Conservation (phyloP, 2,888 invertebrate genomes). For the Hirtodrosophila histrioides region DNA sequence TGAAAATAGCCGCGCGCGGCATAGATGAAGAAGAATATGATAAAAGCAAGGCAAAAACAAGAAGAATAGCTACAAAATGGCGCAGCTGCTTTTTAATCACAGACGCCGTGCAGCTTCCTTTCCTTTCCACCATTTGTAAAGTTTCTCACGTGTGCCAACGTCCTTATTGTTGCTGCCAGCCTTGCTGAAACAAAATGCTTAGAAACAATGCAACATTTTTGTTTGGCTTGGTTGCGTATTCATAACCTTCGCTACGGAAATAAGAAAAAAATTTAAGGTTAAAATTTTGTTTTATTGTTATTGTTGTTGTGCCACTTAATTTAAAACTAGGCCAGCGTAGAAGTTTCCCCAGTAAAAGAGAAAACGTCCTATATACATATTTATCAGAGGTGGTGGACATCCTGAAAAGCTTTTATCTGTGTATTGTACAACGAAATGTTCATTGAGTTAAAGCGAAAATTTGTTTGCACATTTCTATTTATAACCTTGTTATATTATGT, state of each 20-base stretch:
- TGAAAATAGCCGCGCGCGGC: slow-evolving; percentile 65
- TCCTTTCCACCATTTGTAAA: slow-evolving; percentile 54
- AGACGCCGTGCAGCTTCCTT: slow-evolving; percentile 56
- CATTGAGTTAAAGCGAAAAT: neutral
- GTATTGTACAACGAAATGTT: too few relatives aligned
- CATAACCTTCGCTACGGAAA: slow-evolving; percentile 56
- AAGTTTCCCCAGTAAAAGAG: slow-evolving; percentile 23
- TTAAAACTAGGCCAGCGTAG: slow-evolving; percentile 63
- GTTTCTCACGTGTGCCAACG: slow-evolving; percentile 63
- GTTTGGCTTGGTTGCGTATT: slow-evolving; percentile 42
- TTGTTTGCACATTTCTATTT: neutral
- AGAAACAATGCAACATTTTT: slow-evolving; percentile 61
- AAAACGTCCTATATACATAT: slow-evolving; percentile 12
- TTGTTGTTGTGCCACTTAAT: slow-evolving; percentile 57
- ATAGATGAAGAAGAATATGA: slow-evolving; percentile 18
- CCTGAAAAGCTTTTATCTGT: slow-evolving; percentile 20
- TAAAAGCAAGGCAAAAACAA: slow-evolving; percentile 21
- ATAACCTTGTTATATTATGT: neutral
- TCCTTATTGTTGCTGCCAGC: slow-evolving; percentile 33
- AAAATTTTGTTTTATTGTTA: slow-evolving; percentile 44
- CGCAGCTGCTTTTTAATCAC: slow-evolving; percentile 64
- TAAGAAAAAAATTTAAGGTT: slow-evolving; percentile 60
- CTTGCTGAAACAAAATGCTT: slow-evolving; percentile 30
- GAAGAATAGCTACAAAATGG: slow-evolving; percentile 28
- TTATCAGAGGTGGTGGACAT: slow-evolving; percentile 11